phyloP scores from a whole-genome alignment of 2,113 vertebrate genomes.

The Mola mola region DNA sequence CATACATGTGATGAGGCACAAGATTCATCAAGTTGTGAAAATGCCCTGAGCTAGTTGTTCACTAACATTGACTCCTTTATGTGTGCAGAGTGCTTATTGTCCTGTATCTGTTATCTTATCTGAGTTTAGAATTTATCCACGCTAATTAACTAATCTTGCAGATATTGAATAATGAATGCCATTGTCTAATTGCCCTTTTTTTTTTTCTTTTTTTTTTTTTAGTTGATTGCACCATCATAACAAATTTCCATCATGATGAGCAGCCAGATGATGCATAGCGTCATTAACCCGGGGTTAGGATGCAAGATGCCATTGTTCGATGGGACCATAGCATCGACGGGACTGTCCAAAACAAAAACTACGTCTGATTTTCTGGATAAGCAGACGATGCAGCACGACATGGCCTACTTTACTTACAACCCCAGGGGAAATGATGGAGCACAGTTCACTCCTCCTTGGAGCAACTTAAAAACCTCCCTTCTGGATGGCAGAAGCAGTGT shows the following conservation, averaged over 20 bases:
- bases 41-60: constrained; percentile 1
- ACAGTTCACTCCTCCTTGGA: constrained; percentile 75
- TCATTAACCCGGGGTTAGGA: constrained; percentile 72
- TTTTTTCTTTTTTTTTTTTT: constrained; percentile 8
- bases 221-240: constrained; percentile 50
- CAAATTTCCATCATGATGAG: constrained; percentile 78
- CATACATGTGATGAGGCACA: constrained; percentile 38
- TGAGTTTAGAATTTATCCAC: not conserved
- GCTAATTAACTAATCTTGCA: not conserved
- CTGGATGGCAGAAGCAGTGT: constrained; percentile 64
- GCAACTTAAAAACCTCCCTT: constrained; percentile 50
- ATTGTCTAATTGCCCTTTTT: constrained; percentile 18
- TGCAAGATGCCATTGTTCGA: constrained; percentile 84
- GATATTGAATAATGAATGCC: not conserved
- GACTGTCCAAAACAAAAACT: constrained; percentile 67
- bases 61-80: constrained; percentile 1
- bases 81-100: not conserved
- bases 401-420: constrained; percentile 84
- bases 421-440: constrained; percentile 70
- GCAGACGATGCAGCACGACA: constrained; percentile 78
- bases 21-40: constrained; percentile 13
- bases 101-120: not conserved
- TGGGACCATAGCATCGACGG: constrained; percentile 42
- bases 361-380: constrained; percentile 64
- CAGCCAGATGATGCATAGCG: constrained; percentile 75